Evolutionary conservation across 2,797 vertebrate genomes (phyloP), one percentile per base, ranked within the genome.

Genomic region (Schizopygopsis pylzovi): DNA sequence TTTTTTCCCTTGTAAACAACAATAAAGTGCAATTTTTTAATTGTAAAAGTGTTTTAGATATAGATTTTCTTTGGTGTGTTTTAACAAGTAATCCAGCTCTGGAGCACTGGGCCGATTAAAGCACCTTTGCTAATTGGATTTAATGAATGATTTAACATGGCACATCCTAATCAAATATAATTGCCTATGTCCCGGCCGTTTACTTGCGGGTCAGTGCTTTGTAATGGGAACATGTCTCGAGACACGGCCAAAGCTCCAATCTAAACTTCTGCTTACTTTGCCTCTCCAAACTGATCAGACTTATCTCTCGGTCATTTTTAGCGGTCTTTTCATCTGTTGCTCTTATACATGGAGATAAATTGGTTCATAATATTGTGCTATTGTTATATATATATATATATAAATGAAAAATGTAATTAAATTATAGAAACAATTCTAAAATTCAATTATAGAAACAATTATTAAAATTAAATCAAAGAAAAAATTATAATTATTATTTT

Each of bases 121-220:
- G 68, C 78, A 90, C 84, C 87, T 90, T 77, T 20, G 33, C 92
- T 95, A 95, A 95, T 95, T 95, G 93, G 94, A 95, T 96, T 96
- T 95, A 95, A 95, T 95, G 93, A 96, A 93, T 87, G 90, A 95
- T 95, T 95, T 93, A 95, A 95, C 94, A 92, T 89, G 93, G 92
- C 93, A 73, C 90, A 83, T 91, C 87, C 89, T 90, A 90, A 93
- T 94, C 93, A 92, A 94, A 95, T 93, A 94, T 94, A 93, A 94
- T 92, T 88, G 93, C 94, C 94, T 90, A 94, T 92, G 94, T 92
- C 92, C 81, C 15, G 85, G 43, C 59, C n/a, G 11, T 83, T 93
- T 94, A 94, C 88, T 92, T 89, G 82, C 85, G 90, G 94, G 92
- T 95, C 94, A 93, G 87, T 88, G 93, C 90, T 90, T 88, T 84